phyloP scores from a whole-genome alignment of 1,140 invertebrate species.

The Bombus sibiricus region DNA sequence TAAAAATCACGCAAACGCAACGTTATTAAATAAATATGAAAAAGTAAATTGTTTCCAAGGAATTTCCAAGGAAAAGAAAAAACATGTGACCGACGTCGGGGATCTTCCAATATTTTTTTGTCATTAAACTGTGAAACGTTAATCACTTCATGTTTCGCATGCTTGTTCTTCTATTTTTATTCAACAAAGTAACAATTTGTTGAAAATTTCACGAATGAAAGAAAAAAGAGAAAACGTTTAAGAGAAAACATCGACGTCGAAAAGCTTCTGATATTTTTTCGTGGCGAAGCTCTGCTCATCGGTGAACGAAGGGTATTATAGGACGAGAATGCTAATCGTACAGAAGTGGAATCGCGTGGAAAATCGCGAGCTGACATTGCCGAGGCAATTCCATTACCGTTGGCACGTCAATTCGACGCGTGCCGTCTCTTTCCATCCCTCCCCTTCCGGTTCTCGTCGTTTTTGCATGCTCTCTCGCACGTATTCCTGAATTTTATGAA shows the following conservation, averaged over 20 bases:
- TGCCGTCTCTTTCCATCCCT: conserved; percentile 24
- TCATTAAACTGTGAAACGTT: not conserved
- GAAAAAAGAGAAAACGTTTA: not conserved
- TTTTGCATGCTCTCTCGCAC: not conserved
- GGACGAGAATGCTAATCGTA: conserved; percentile 56
- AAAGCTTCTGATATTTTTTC: not conserved
- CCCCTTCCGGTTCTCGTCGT: not conserved
- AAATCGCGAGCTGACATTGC: conserved; percentile 59
- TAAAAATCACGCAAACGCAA: too few relatives aligned
- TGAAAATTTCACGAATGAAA: not conserved
- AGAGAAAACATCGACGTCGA: not conserved
- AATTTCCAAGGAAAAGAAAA: too few relatives aligned
- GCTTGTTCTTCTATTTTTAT: not conserved
- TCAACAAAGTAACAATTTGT: not conserved
- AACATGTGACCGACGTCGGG: not conserved
- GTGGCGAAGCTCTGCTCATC: not conserved
- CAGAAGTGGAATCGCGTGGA: conserved; percentile 59
- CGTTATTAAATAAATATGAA: too few relatives aligned
- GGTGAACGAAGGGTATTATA: conserved; percentile 30
- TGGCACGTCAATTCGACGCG: conserved; percentile 56
- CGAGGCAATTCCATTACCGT: conserved; percentile 59
- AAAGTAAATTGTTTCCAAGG: too few relatives aligned
- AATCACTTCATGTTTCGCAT: not conserved
- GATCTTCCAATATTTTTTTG: not conserved
- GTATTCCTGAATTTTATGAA: conserved; percentile 52